Percentiles rank a stretch among this genome's conserved stretches.
Evolutionary conservation across 2,888 invertebrate species (phyloP).

Genomic region (Cordilura impudica): DNA sequence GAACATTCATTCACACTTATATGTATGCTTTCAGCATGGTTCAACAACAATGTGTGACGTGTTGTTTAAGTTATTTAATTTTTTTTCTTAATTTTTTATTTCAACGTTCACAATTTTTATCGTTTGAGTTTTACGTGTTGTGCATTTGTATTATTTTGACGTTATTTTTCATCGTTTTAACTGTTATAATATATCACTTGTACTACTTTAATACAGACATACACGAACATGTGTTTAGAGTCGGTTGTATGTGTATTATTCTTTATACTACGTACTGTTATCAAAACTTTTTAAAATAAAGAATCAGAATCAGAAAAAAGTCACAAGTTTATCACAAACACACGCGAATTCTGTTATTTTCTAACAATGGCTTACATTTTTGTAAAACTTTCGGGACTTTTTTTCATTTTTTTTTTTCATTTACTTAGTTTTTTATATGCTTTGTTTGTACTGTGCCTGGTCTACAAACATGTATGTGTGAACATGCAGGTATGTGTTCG

Average conservation of each 20-base stretch:
- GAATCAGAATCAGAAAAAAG: no score
- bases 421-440: neutral
- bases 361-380: neutral
- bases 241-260: neutral
- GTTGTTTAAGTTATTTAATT: slow-evolving; percentile 5
- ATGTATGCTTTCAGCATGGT: slow-evolving; percentile 13
- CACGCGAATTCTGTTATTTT: slow-evolving; percentile 27
- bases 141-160: slow-evolving; percentile 63
- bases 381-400: neutral
- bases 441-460: neutral
- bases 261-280: neutral
- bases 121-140: slow-evolving; percentile 62
- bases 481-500: slow-evolving; percentile 16
- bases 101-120: slow-evolving; percentile 38
- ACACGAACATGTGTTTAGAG: neutral
- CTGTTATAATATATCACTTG: slow-evolving; percentile 33
- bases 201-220: slow-evolving; percentile 8
- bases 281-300: slow-evolving; percentile 22
- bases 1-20: neutral
- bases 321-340: slow-evolving; percentile 25
- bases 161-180: slow-evolving; percentile 52
- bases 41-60: neutral
- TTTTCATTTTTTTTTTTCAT: slow-evolving; percentile 3
- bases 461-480: neutral
- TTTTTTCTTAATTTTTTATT: slow-evolving; percentile 6